phyloP scores from a whole-genome alignment of 2,888 invertebrate species.

The Arctia plantaginis region DNA sequence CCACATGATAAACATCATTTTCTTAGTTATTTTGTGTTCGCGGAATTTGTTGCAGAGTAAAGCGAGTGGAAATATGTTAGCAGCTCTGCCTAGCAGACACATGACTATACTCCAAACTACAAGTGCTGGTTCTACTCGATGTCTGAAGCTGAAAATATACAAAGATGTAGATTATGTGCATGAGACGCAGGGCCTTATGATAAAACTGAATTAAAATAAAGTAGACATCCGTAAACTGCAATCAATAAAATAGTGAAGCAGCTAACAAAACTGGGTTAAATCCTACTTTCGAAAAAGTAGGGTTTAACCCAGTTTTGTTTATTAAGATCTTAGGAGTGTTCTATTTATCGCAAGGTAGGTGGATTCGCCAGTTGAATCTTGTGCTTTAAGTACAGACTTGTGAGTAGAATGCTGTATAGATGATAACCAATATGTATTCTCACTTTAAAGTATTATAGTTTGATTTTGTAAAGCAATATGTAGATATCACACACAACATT shows the following conservation, averaged over 20 bases:
- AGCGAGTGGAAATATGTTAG: constrained; percentile 98
- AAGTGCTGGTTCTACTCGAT: constrained; percentile 95
- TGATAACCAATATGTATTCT: neutral
- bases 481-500: neutral
- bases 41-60: constrained; percentile 97
- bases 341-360: neutral
- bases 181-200: too few species aligned
- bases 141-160: constrained; percentile 93
- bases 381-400: too few species aligned
- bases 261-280: neutral
- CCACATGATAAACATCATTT: constrained; percentile 99
- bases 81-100: constrained; percentile 96
- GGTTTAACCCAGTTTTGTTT: too few species aligned
- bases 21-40: constrained; percentile 98
- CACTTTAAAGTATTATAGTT: neutral
- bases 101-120: constrained; percentile 98
- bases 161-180: neutral
- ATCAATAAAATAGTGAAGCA: neutral
- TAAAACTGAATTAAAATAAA: neutral
- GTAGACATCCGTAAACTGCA: neutral
- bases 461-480: neutral
- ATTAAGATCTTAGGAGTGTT: neutral
- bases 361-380: neutral
- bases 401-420: neutral
- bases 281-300: neutral